phyloP scores from a whole-genome alignment of 2,888 invertebrate genomes.

The Chymomyza procnemis region DNA sequence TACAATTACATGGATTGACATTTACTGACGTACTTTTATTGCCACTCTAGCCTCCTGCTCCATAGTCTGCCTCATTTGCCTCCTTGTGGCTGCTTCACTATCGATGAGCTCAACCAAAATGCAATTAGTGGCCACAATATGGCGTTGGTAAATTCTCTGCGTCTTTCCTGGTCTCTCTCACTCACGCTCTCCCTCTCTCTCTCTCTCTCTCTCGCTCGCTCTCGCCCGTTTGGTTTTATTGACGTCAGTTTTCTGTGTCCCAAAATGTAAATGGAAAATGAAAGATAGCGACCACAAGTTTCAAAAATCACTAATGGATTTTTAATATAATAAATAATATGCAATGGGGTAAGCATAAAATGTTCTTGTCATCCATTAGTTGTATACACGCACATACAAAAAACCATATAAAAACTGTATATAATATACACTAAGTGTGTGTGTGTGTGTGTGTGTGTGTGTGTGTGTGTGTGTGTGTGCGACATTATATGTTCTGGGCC shows the following conservation, averaged over 20 bases:
- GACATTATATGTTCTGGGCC: not conserved
- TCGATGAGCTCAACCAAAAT: conserved; percentile 57
- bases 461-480: no score
- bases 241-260: conserved; percentile 45
- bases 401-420: not conserved
- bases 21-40: not conserved
- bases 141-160: conserved; percentile 23
- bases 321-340: conserved; percentile 73
- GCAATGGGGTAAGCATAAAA: conserved; percentile 27
- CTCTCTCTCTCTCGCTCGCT: no score
- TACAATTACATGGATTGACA: not conserved
- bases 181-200: not conserved
- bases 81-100: not conserved
- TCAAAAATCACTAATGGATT: conserved; percentile 73
- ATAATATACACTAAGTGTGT: no score
- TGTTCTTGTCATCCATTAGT: conserved; percentile 65
- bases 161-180: not conserved
- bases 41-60: no score
- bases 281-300: conserved; percentile 72
- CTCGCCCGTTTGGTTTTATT: conserved; percentile 49
- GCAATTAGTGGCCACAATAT: conserved; percentile 68
- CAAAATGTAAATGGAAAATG: conserved; percentile 63
- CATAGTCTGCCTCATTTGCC: no score
- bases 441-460: no score
- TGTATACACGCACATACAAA: conserved; percentile 22